Conservation (phyloP, 2,113 vertebrate species). For the Aldabrachelys gigantea region DNA sequence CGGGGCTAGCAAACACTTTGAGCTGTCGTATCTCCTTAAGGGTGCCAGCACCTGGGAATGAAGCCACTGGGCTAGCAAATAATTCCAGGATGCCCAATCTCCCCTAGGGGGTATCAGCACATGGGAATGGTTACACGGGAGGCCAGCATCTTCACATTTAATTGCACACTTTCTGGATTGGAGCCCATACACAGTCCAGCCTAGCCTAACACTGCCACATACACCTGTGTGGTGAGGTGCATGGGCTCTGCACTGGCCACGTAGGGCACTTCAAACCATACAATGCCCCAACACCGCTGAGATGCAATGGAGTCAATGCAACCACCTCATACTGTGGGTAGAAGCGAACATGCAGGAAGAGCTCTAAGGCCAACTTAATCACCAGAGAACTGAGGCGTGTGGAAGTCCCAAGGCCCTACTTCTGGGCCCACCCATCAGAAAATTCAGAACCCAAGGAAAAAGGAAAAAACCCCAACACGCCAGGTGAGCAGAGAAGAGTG, state of each 20-base stretch:
- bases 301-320: not conserved
- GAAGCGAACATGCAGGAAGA: not conserved
- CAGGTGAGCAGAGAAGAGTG: conserved; percentile 19
- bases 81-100: not conserved
- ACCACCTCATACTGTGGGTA: not conserved
- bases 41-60: not conserved
- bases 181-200: not conserved
- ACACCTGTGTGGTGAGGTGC: not conserved
- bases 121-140: not conserved
- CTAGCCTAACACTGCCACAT: too few relatives aligned
- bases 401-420: not conserved
- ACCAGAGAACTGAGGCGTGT: not conserved
- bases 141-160: not conserved
- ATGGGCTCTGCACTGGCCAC: not conserved
- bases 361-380: not conserved
- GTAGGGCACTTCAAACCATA: not conserved
- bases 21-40: not conserved
- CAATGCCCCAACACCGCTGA: not conserved
- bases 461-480: not conserved
- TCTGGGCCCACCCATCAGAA: not conserved
- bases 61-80: not conserved
- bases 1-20: not conserved
- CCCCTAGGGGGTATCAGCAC: too few relatives aligned
- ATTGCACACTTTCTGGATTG: not conserved
- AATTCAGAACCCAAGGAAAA: not conserved